Conservation (phyloP, 2,888 invertebrate species). For the Macrophya alboannulata region DNA sequence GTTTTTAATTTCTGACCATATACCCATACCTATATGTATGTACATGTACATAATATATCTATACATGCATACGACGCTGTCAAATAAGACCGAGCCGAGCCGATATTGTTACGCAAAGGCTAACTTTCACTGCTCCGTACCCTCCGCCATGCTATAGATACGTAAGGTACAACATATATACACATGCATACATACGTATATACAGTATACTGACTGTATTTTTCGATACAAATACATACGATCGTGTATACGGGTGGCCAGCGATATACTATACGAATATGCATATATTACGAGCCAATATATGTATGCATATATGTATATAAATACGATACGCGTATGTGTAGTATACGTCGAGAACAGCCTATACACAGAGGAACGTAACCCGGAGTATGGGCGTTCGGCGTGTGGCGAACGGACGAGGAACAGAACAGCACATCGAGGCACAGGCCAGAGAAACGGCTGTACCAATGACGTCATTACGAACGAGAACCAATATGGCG, state of each 20-base stretch:
- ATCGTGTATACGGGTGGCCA: not conserved
- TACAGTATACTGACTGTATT: not conserved
- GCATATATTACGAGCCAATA: constrained; percentile 21
- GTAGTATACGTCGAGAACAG: not conserved
- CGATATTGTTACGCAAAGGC: constrained; percentile 76
- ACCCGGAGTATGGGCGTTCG: not conserved
- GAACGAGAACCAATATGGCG: constrained; percentile 65
- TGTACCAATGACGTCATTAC: constrained; percentile 74
- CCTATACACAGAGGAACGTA: not conserved
- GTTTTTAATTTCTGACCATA: not conserved
- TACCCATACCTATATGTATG: too few relatives aligned
- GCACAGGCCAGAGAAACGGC: constrained; percentile 50
- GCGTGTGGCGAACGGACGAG: constrained; percentile 51
- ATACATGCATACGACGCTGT: constrained; percentile 8
- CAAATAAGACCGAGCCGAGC: constrained; percentile 58
- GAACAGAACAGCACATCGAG: constrained; percentile 36
- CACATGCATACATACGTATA: not conserved
- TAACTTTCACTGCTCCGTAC: constrained; percentile 74
- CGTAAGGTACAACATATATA: not conserved
- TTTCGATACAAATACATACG: not conserved
- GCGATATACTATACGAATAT: not conserved
- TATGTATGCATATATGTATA: not conserved
- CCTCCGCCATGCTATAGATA: constrained; percentile 6
- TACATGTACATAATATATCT: not conserved
- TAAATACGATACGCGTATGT: not conserved